phyloP scores from a whole-genome alignment of 2,888 invertebrate species.

The Chorisops tibialis region DNA sequence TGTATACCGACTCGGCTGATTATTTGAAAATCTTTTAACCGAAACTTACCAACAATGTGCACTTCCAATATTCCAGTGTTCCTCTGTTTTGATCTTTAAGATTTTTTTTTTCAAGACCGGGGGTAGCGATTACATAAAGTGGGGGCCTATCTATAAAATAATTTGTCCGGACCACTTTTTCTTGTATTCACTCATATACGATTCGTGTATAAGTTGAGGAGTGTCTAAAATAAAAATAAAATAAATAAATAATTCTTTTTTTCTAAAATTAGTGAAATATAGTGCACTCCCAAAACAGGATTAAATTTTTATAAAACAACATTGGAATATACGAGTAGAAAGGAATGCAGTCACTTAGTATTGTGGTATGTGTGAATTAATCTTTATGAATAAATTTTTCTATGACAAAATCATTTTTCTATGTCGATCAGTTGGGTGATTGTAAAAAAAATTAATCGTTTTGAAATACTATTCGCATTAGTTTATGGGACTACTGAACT shows the following conservation, averaged over 20 bases:
- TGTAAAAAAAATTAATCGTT: too few relatives aligned
- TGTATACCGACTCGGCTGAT: too few relatives aligned
- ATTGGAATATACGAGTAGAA: background rate
- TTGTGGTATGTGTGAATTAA: constrained; percentile 10
- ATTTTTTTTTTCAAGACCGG: background rate
- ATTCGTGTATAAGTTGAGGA: constrained; percentile 4
- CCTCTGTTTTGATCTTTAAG: background rate
- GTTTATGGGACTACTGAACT: too few relatives aligned
- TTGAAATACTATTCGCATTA: too few relatives aligned
- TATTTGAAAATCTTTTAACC: background rate
- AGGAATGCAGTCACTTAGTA: constrained; percentile 16
- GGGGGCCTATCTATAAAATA: constrained; percentile 30
- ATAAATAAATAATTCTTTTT: too few relatives aligned
- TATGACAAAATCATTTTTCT: background rate
- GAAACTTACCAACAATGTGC: background rate
- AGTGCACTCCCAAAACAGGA: background rate
- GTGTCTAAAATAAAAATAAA: background rate
- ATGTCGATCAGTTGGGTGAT: too few relatives aligned
- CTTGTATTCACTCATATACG: constrained; percentile 20
- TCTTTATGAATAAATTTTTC: background rate
- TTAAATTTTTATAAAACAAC: background rate
- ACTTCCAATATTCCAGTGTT: constrained; percentile 7
- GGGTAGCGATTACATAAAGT: constrained; percentile 3
- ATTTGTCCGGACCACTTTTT: constrained; percentile 13
- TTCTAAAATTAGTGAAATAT: background rate